Evolutionary conservation across 2,113 vertebrate species (phyloP).

Genomic region (Bolborhynchus lineola): DNA sequence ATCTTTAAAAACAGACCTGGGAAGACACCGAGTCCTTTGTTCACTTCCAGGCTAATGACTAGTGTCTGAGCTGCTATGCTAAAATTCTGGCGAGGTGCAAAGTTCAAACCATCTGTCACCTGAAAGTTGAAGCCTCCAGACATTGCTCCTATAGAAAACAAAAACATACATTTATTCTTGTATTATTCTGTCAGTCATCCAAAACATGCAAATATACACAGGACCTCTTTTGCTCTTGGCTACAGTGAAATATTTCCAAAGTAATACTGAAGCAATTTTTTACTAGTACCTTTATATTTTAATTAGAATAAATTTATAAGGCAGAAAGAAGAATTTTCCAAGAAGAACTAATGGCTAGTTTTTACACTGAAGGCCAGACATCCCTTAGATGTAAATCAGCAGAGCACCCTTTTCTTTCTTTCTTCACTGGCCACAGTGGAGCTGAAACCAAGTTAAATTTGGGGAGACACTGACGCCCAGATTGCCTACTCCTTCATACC

Average conservation of each 20-base stretch:
- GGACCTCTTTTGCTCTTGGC: not conserved
- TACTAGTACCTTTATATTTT: not conserved
- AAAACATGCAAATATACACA: not conserved
- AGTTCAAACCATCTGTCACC: constrained; percentile 90
- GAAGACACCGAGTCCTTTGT: constrained; percentile 81
- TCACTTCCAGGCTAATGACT: constrained; percentile 80
- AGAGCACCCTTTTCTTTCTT: not conserved
- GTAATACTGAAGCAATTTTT: not conserved
- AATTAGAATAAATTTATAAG: not conserved
- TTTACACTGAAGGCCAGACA: not conserved
- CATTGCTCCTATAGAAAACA: constrained; percentile 78
- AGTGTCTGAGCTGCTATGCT: constrained; percentile 82
- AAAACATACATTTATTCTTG: not conserved
- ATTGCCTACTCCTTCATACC: not conserved
- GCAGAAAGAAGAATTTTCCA: not conserved
- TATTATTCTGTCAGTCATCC: not conserved
- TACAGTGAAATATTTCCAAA: not conserved
- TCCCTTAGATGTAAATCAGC: not conserved
- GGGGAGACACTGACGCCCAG: not conserved
- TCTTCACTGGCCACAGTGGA: not conserved
- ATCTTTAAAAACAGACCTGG: constrained; percentile 78
- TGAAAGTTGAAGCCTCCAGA: constrained; percentile 92
- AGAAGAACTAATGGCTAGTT: not conserved
- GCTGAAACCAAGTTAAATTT: not conserved
- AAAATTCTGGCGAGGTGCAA: constrained; percentile 85